These are phyloP conservation scores for Arnoldichthys spilopterus DNA, from an alignment of 2,797 vertebrate genomes.

Conservation along the genomic window DNA sequence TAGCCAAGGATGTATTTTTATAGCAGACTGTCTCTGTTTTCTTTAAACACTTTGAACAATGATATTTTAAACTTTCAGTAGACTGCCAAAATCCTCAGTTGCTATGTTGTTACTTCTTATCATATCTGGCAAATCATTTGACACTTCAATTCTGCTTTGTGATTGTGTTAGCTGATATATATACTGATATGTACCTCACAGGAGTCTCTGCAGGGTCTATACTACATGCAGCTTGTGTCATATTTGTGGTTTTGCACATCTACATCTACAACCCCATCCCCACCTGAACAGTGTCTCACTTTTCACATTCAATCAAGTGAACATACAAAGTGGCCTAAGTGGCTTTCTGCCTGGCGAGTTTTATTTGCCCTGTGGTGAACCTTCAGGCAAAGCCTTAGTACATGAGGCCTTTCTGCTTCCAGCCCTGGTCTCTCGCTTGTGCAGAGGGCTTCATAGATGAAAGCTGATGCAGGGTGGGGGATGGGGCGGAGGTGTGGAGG, in stretches of 20 bases:
- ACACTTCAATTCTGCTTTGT: conserved; percentile 4
- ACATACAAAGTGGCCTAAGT: conserved; percentile 6
- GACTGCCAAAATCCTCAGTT: neutral
- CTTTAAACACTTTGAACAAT: neutral
- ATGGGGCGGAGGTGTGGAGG: conserved; percentile 16
- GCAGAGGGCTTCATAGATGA: conserved; percentile 41
- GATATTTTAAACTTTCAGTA: neutral
- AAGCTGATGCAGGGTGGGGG: conserved; percentile 28
- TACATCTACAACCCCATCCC: conserved; percentile 1
- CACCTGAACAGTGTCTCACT: neutral
- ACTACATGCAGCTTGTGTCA: conserved; percentile 3
- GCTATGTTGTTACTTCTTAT: neutral
- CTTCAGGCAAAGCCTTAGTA: neutral
- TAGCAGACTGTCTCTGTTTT: neutral
- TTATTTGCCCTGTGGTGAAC: conserved; percentile 11
- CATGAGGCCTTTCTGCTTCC: neutral
- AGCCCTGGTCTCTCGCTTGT: conserved; percentile 15
- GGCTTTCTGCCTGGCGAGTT: conserved; percentile 20
- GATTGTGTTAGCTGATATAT: conserved; percentile 2
- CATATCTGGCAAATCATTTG: neutral
- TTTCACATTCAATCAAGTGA: neutral
- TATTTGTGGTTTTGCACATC: conserved; percentile 45
- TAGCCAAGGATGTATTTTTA: neutral
- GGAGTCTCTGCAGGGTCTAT: neutral
- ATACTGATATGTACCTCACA: neutral